These are phyloP conservation scores for Agrochola litura DNA, from an alignment of 2,888 invertebrate genomes.

Conservation along the genomic window DNA sequence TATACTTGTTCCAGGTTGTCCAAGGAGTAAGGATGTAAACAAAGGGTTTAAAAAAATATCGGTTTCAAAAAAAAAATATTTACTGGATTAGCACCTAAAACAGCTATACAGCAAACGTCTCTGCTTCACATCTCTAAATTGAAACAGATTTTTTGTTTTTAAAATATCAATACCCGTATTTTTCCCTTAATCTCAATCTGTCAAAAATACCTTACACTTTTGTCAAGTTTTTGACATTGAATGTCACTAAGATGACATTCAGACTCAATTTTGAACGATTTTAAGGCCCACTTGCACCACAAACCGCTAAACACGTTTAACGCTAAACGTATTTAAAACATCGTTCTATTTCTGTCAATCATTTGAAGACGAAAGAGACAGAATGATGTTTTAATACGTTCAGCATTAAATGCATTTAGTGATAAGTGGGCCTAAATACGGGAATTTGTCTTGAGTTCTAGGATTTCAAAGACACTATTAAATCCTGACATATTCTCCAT, in stretches of 20 bases:
- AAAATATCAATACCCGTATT: not conserved
- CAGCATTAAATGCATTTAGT: not conserved
- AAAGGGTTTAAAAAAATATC: too few relatives aligned
- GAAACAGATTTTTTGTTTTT: not conserved
- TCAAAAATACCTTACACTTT: not conserved
- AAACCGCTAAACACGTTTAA: not conserved
- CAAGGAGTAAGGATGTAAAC: not conserved
- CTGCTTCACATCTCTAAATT: not conserved
- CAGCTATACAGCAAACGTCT: not conserved
- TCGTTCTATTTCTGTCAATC: too few relatives aligned
- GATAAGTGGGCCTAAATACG: too few relatives aligned
- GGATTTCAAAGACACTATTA: not conserved
- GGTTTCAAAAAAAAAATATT: not conserved
- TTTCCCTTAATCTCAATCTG: not conserved
- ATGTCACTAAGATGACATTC: not conserved
- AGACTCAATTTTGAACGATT: not conserved
- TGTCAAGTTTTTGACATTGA: not conserved
- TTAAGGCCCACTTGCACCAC: not conserved
- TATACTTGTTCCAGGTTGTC: not conserved
- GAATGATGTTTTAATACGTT: not conserved
- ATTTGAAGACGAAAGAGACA: not conserved
- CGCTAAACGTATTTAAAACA: not conserved
- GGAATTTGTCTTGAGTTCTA: not conserved
- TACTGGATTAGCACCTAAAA: conserved; percentile 3
- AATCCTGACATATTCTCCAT: conserved; percentile 24